Conservation (phyloP, 2,113 vertebrate genomes). For the Erythrolamprus reginae region DNA sequence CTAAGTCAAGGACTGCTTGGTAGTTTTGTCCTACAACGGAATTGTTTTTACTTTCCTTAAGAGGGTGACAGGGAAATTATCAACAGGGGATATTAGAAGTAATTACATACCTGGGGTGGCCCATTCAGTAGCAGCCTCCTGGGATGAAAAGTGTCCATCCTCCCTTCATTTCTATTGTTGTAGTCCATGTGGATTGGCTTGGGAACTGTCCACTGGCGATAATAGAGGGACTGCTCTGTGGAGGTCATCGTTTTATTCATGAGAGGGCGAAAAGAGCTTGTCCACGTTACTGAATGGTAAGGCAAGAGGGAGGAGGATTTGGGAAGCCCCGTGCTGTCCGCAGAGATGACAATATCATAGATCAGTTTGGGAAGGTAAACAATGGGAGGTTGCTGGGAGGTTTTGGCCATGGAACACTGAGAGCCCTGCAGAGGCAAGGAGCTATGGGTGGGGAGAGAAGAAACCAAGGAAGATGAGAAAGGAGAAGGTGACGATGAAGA, state of each 20-base stretch:
- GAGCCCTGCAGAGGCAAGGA: constrained; percentile 64
- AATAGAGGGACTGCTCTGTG: constrained; percentile 95
- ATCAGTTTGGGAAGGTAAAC: constrained; percentile 89
- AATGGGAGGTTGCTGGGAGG: constrained; percentile 81
- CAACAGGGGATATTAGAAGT: constrained; percentile 7
- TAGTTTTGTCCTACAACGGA: neutral
- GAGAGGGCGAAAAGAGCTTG: constrained; percentile 90
- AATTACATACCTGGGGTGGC: constrained; percentile 86
- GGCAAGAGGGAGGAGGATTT: constrained; percentile 92
- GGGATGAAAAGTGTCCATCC: constrained; percentile 88
- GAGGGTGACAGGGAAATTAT: constrained; percentile 9
- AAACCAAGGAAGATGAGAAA: constrained; percentile 71
- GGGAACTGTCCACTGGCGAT: constrained; percentile 93
- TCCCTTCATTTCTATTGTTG: constrained; percentile 81
- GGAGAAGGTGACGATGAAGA: constrained; percentile 56
- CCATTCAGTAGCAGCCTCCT: constrained; percentile 92
- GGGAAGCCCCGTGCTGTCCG: constrained; percentile 86
- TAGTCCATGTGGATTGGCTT: constrained; percentile 91
- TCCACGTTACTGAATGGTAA: constrained; percentile 87
- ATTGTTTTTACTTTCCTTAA: neutral
- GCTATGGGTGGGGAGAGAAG: constrained; percentile 62
- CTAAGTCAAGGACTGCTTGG: neutral
- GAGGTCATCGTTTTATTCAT: constrained; percentile 97
- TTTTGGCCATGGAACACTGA: constrained; percentile 81
- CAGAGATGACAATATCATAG: constrained; percentile 84